Base-by-base conservation (phyloP, 2,888 invertebrate species). In the Rutpela maculata region DNA sequence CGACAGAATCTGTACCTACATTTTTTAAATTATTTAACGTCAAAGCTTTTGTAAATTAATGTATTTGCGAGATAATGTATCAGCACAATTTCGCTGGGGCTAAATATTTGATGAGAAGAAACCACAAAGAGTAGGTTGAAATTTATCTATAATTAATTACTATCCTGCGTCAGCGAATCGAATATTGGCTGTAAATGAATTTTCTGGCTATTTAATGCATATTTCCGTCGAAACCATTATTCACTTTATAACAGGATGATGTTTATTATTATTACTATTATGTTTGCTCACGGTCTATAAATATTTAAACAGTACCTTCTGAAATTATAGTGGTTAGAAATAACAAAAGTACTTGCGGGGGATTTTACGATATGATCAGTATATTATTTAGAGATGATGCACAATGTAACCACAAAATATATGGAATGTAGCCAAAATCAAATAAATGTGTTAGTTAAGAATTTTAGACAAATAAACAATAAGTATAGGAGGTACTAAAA, bases 281-380 rank as follows among this genome's bases (percentile, higher is more conserved):
- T 50, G 15, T 50, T 50, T 50, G 43, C 6, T 50, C 50, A 17
- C 50, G 4, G 50, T 50, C 50, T 50, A 50, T 50, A 50, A 50
- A 50, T 50, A 50, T 50, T 50, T n/a, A 15, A 50, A 15, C 15
- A 50, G 50, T 5, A 50, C 2, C 11, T 50, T 50, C 15, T 38
- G 15, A 50, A n/a, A 6, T 50, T 50, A 50, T 50, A n/a, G n/a
- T 50, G 50, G n/a, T n/a, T 15, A n/a, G 50, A 50, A 50, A 43
- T 50, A 50, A 9, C n/a, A 50, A 50, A 50, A 50, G n/a, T n/a
- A 50, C 50, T 50, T 15, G 50, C 50, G n/a, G n/a, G n/a, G 5
- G 50, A 50, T 50, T 50, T 50, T 50, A 50, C 43, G 15, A 43
- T 43, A 43, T 50, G 50, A n/a, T 50, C 50, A 50, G 50, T 50